Percentiles rank a stretch among this genome's conserved stretches.
These are phyloP conservation scores for Rhyacichthys aspro DNA, from an alignment of 2,797 vertebrate genomes.

Conservation along the genomic window DNA sequence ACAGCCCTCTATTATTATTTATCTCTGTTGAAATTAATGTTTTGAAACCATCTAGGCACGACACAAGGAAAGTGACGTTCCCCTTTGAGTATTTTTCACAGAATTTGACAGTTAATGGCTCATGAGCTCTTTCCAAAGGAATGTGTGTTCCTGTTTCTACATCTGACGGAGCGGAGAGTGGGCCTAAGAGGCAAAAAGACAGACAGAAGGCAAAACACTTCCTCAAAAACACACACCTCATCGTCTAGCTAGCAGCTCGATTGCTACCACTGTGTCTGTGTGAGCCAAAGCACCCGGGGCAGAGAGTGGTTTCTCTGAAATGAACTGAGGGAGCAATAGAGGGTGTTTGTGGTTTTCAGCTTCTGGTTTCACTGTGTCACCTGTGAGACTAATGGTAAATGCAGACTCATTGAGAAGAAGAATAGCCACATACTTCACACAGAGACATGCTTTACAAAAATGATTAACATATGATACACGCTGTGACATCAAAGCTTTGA, in stretches of 20 bases:
- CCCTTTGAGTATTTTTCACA: too few species aligned
- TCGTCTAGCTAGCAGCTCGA: constrained; percentile 55
- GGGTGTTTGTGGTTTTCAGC: constrained; percentile 42
- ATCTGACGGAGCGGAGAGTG: constrained; percentile 47
- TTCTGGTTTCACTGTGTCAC: constrained; percentile 46
- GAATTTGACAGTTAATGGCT: constrained; percentile 18
- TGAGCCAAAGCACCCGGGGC: constrained; percentile 46
- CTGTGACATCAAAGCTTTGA: constrained; percentile 4
- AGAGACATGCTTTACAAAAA: too few species aligned
- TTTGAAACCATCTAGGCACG: too few species aligned
- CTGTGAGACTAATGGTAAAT: constrained; percentile 50
- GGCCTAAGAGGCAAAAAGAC: constrained; percentile 31
- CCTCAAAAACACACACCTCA: constrained; percentile 60
- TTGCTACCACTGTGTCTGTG: constrained; percentile 30
- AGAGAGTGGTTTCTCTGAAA: constrained; percentile 28
- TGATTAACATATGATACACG: constrained; percentile 19
- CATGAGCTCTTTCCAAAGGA: constrained; percentile 29
- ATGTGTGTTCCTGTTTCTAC: constrained; percentile 44
- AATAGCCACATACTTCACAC: not conserved
- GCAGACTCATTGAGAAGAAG: constrained; percentile 28
- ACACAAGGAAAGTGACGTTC: too few species aligned
- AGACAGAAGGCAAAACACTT: constrained; percentile 43
- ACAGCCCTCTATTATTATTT: too few species aligned
- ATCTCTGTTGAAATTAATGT: too few species aligned
- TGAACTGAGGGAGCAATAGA: constrained; percentile 39